These are phyloP conservation scores for Drosophila rubida DNA, from an alignment of 2,888 invertebrate genomes.

Conservation along the genomic window DNA sequence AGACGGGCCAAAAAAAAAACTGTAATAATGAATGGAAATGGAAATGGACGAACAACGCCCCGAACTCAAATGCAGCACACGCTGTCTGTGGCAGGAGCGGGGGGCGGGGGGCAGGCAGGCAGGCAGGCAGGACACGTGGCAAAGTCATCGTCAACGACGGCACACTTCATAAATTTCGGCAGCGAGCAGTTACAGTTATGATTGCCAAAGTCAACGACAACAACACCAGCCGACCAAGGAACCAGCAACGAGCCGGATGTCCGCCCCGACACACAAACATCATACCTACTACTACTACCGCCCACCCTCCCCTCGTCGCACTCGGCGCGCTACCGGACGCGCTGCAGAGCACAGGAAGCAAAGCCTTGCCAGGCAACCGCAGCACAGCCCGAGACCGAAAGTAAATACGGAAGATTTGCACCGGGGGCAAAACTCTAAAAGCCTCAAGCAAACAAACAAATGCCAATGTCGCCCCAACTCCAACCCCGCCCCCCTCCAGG, in stretches of 20 bases:
- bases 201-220: constrained; percentile 74
- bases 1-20: constrained; percentile 27
- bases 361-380: constrained; percentile 77
- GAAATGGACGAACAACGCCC: constrained; percentile 60
- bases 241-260: constrained; percentile 65
- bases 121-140: constrained; percentile 59
- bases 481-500: constrained; percentile 8
- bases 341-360: constrained; percentile 46
- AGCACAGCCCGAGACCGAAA: constrained; percentile 60
- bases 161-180: constrained; percentile 83
- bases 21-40: constrained; percentile 65
- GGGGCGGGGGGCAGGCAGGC: background rate
- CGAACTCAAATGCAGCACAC: constrained; percentile 65
- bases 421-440: constrained; percentile 56
- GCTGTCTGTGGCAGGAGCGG: constrained; percentile 1
- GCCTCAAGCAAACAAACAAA: constrained; percentile 64
- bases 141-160: constrained; percentile 71
- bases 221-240: constrained; percentile 29
- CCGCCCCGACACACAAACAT: constrained; percentile 53
- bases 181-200: constrained; percentile 81
- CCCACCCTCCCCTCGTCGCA: background rate
- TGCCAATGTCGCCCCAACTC: constrained; percentile 18
- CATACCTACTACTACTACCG: too few relatives aligned
- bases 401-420: constrained; percentile 71
- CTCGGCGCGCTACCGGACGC: background rate